Base-by-base conservation (phyloP, 2,113 vertebrate genomes). In the Dolichallabes microphthalmus region DNA sequence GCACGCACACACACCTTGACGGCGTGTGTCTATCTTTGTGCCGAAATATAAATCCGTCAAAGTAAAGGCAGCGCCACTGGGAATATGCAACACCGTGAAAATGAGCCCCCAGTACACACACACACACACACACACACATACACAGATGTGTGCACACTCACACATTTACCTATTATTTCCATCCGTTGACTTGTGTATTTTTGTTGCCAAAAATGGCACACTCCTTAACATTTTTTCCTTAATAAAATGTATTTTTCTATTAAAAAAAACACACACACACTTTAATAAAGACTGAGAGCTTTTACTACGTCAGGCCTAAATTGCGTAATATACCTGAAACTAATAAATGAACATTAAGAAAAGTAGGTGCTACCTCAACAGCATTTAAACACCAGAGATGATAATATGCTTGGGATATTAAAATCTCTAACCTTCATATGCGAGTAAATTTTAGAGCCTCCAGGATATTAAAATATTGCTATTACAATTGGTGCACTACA, bases 21-120 rank as follows among this genome's bases (percentile, higher is more conserved):
- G 32, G 76, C 58, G 35, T 39, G n/a, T 87, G 82, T 84, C 82
- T 81, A 52, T 84, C 77, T 86, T 75, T 81, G 69, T 80, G 52
- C 75, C 32, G 27, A 82, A 82, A 71, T 83, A 85, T 83, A 87
- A 88, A 87, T 84, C 79, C 87, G 86, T 87, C 87, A 80, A n/a
- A 60, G 19, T 84, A 80, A 82, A 68, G 66, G 74, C 50, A 79
- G 86, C 80, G 80, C 58, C 86, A 86, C 35, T 55, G 87, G 63
- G 84, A 81, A 78, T 82, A 78, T 81, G 66, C 68, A 58, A 69
- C 87, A 86, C 85, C 52, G 86, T 73, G 64, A 88, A 88, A 91
- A 86, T 85, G 78, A 92, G 86, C 32, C 32, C 32, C 32, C 32
- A 35, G 45, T 45, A 45, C 68, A 4, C 89, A 89, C 88, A 92